Percentiles rank a stretch among this genome's conserved stretches.
Evolutionary conservation across 1,140 invertebrate species (phyloP).

Genomic region (Microplitis demolitor): DNA sequence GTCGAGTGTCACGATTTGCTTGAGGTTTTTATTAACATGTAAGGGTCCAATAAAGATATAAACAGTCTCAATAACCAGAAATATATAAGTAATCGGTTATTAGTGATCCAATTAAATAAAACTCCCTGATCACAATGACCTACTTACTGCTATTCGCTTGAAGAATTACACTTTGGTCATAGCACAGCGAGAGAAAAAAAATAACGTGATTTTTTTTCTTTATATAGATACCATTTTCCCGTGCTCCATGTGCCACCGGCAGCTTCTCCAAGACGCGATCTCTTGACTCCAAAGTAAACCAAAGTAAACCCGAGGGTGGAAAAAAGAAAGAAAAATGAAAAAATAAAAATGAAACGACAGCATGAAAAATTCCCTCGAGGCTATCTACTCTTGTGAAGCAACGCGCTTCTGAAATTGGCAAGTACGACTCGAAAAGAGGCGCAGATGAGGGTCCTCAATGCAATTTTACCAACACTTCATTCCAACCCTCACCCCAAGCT

Average conservation of each 20-base stretch:
- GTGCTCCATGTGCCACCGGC: constrained; percentile 2
- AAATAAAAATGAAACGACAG: constrained; percentile 14
- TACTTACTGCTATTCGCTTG: neutral
- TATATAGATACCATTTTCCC: constrained; percentile 6
- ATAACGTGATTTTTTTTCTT: neutral
- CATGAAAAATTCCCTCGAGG: constrained; percentile 15
- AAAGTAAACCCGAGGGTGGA: neutral
- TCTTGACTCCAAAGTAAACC: neutral
- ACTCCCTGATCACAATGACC: neutral
- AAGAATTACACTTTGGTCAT: neutral
- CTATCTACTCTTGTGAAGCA: constrained; percentile 8
- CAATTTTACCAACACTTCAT: neutral
- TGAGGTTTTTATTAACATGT: no score
- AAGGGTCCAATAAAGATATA: no score
- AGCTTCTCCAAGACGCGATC: neutral
- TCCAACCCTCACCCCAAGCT: no score
- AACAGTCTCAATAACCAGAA: no score
- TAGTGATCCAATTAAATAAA: no score
- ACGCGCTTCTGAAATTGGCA: constrained; percentile 16
- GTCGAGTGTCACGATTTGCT: no score
- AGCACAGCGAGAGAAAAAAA: no score
- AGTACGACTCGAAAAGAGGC: constrained; percentile 1
- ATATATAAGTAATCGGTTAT: no score
- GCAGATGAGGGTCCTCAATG: constrained; percentile 13
- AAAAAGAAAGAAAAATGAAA: neutral